Conservation (phyloP, 2,888 invertebrate species). For the Halictus ligatus region DNA sequence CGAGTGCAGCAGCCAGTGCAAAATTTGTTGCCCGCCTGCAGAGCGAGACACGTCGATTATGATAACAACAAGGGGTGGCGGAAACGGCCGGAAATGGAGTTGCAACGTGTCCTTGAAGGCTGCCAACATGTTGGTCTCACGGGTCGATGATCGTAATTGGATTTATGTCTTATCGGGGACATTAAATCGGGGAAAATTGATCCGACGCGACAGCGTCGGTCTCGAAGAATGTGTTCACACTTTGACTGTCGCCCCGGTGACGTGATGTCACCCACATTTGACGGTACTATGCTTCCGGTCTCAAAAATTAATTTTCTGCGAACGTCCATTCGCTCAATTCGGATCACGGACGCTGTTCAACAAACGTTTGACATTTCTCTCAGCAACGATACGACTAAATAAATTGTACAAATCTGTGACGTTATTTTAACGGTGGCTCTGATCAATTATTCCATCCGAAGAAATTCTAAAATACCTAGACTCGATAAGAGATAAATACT, state of each 20-base stretch:
- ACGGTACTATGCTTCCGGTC: background rate
- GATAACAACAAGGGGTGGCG: background rate
- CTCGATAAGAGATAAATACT: too few species aligned
- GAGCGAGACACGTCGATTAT: slow-evolving; percentile 1
- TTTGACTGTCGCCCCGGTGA: background rate
- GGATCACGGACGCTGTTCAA: background rate
- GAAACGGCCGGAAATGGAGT: slow-evolving; percentile 31
- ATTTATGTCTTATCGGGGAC: slow-evolving; percentile 45
- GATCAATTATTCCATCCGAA: too few species aligned
- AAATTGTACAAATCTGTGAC: background rate
- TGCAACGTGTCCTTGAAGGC: slow-evolving; percentile 3
- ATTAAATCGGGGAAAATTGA: slow-evolving; percentile 43
- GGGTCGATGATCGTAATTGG: slow-evolving; percentile 66
- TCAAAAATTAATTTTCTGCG: background rate
- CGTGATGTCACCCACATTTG: background rate
- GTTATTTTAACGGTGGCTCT: background rate
- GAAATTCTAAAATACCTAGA: too few species aligned
- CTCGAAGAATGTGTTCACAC: background rate
- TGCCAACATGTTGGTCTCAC: slow-evolving; percentile 25
- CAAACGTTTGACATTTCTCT: background rate
- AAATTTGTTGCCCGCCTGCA: background rate
- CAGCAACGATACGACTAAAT: background rate
- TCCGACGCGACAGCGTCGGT: slow-evolving; percentile 15
- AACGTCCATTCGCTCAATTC: background rate
- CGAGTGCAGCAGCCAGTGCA: too few species aligned